A percentile compares a stretch with the other conserved stretches of the same genome.
phyloP scores from a whole-genome alignment of 2,113 vertebrate species.

The Rhinolophus sinicus region DNA sequence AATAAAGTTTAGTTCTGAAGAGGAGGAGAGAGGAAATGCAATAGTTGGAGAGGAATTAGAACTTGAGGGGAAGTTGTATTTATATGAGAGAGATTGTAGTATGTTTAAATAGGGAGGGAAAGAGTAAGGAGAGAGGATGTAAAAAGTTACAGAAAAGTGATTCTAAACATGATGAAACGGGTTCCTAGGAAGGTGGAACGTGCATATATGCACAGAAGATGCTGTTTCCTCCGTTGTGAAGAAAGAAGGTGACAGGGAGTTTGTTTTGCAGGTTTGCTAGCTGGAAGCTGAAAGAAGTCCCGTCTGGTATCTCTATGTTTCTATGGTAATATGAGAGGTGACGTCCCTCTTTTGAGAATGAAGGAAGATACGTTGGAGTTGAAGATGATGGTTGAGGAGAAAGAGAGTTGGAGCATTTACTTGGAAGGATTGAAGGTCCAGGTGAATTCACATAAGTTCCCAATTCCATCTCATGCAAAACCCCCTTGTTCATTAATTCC shows the following conservation, averaged over 20 bases:
- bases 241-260: accelerated
- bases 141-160: neutral
- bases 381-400: neutral
- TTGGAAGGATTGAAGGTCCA: accelerated
- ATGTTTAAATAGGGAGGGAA: neutral
- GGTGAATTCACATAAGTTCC: neutral
- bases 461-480: neutral
- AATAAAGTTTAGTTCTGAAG: neutral
- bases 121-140: accelerated
- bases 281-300: neutral
- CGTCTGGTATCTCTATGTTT: neutral
- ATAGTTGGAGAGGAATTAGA: neutral
- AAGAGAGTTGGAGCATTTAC: neutral
- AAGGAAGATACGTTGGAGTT: neutral
- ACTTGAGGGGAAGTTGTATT: neutral
- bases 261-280: neutral
- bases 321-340: neutral
- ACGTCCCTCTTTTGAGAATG: neutral
- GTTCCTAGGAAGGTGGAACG: neutral
- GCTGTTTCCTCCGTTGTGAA: too few relatives aligned
- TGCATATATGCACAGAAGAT: accelerated
- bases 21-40: neutral
- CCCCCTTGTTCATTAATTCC: neutral
- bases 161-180: neutral
- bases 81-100: neutral